These are phyloP conservation scores for Agapornis roseicollis DNA, from an alignment of 2,113 vertebrate genomes.

Conservation along the genomic window DNA sequence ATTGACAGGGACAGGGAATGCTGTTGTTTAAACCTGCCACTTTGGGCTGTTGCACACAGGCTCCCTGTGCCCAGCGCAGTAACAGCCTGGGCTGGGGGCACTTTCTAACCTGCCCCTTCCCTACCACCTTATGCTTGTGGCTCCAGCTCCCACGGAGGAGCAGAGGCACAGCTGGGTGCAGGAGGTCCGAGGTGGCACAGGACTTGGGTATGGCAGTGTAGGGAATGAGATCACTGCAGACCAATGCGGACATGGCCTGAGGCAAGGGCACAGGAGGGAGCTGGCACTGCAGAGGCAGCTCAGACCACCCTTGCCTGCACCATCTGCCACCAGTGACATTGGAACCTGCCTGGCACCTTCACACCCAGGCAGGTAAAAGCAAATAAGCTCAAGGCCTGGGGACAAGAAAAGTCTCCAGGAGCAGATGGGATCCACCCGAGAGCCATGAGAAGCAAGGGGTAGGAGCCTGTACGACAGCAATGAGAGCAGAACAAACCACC, in stretches of 20 bases:
- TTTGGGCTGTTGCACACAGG: not conserved
- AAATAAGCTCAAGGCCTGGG: not conserved
- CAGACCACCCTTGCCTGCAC: not conserved
- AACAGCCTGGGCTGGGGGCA: not conserved
- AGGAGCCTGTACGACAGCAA: not conserved
- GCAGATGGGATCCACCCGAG: conserved; percentile 11
- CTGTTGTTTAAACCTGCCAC: not conserved
- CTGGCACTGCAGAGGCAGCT: not conserved
- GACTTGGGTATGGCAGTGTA: not conserved
- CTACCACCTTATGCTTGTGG: not conserved
- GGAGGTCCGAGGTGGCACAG: not conserved
- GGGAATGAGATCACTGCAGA: not conserved
- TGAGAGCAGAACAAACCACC: not conserved
- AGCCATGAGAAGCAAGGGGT: not conserved
- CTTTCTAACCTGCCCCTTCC: not conserved
- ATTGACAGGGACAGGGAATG: rapidly evolving
- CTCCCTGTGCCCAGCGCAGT: not conserved
- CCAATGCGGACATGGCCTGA: not conserved
- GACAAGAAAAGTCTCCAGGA: not conserved
- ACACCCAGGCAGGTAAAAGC: not conserved
- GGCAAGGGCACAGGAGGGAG: not conserved
- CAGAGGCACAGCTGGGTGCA: not conserved
- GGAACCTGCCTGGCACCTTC: not conserved
- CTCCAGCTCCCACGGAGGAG: not conserved
- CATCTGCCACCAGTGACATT: not conserved